Evolutionary conservation across 2,113 vertebrate genomes (phyloP), one percentile per base, ranked within the genome.

Genomic region (Bufo gargarizans): DNA sequence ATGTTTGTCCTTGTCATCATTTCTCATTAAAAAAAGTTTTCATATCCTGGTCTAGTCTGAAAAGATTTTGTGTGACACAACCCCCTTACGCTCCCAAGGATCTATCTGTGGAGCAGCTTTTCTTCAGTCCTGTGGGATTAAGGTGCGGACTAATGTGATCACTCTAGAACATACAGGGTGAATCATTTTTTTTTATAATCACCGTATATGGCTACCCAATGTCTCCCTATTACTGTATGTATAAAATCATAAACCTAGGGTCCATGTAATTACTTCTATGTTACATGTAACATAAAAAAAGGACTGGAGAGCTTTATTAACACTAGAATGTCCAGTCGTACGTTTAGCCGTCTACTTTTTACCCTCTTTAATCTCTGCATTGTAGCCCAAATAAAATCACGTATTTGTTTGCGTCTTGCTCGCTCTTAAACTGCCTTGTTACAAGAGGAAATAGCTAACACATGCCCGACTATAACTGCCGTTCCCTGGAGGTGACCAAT

Each of bases 371-470:
- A 0, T 72, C 43, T 61, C 61, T 77, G 3, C 69, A 77, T 83
- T 76, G 74, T 65, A 83, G 47, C 67, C 12, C 69, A 77, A 59
- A 88, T 33, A 76, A 88, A 88, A 83, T 49, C 63, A 55, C 78
- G 77, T 87, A 86, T 84, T 86, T 85, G n/a, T 82, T 89, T 89
- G 79, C 72, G 90, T 88, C 87, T 90, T 76, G 65, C 20, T 33
- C 58, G 90, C 89, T 92, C 92, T 91, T 92, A 91, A 88, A 91
- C 85, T 93, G 89, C 82, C 80, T 83, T 90, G 91, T 90, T 93
- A 90, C 74, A 90, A 91, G 92, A 95, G 96, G 95, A 97, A 96
- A 97, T 93, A 93, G 95, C 96, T 96, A 95, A 92, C 94, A 93
- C 92, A 90, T 93, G 94, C 94, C 95, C 94, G 58, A 2, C 55